These are phyloP conservation scores for Mechanitis messenoides DNA, from an alignment of 2,888 invertebrate species.

Conservation along the genomic window DNA sequence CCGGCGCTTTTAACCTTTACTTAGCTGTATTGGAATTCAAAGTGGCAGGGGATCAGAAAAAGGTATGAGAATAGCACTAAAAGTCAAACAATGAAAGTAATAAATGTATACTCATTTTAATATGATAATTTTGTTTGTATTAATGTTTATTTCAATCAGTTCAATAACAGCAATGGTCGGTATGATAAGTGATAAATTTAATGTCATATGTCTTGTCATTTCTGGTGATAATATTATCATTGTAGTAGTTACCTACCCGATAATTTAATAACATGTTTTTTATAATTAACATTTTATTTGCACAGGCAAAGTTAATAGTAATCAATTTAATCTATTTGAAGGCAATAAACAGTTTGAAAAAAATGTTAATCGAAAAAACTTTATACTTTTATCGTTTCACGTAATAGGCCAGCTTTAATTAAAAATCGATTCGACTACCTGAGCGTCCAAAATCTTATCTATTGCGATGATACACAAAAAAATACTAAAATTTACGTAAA, in stretches of 20 bases:
- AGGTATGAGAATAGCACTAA: constrained; percentile 27
- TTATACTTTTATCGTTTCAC: constrained; percentile 14
- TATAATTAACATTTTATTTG: constrained; percentile 13
- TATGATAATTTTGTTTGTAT: constrained; percentile 22
- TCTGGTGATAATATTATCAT: constrained; percentile 23
- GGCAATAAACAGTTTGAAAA: constrained; percentile 8
- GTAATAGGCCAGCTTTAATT: constrained; percentile 41
- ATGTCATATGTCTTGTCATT: constrained; percentile 30
- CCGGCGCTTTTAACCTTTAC: constrained; percentile 69
- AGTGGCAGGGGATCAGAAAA: constrained; percentile 44
- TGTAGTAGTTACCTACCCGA: constrained; percentile 20
- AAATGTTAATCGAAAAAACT: constrained; percentile 6
- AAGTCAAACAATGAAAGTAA: neutral
- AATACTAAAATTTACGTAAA: constrained; percentile 32
- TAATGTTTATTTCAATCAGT: constrained; percentile 8
- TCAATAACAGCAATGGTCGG: constrained; percentile 18
- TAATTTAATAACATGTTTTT: constrained; percentile 20
- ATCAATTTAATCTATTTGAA: neutral
- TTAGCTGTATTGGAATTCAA: constrained; percentile 61
- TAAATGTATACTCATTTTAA: neutral
- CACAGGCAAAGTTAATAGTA: neutral
- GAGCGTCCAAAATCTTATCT: constrained; percentile 40
- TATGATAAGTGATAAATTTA: constrained; percentile 27
- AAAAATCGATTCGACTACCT: constrained; percentile 41
- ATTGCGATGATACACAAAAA: constrained; percentile 40